Evolutionary conservation across 2,113 vertebrate species (phyloP), one percentile per base, ranked within the genome.

Genomic region (Calyptomena viridis): DNA sequence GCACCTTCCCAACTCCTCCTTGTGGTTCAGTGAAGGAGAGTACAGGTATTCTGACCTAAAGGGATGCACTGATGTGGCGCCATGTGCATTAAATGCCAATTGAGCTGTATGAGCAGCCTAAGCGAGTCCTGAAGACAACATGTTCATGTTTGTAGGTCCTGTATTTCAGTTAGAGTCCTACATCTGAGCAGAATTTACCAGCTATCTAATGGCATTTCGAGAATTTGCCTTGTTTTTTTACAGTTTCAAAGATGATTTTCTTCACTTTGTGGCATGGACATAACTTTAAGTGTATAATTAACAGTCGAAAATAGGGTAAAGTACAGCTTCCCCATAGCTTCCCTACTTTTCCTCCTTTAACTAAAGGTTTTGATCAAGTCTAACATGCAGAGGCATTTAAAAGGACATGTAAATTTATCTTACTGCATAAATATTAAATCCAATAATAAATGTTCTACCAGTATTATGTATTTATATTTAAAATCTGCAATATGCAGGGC

Each of bases 341-440:
- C 23, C 20, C 1, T 37, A 50, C 18, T 35, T 91, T 73, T 76
- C 16, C 31, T 91, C 8, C 23, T 83, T 86, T 59, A 49, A 50
- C 58, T 59, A 56, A 25, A 67, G 16, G 3, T 78, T 94, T 55
- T 60, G 37, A 82, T 47, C 16, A 83, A 42, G 28, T 49, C 44
- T 64, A 63, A 64, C 81, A 56, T 28, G 27, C 9, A 85, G 74
- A 71, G 80, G 1, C 16, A 52, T 78, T 92, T 78, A 37, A 84
- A 94, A 67, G 23, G 56, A 71, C 27, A 37, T 16, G 7, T 35
- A 88, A 66, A 80, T 95, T 77, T 95, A 63, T 93, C 46, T 74
- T 40, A 35, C 46, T 90, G n/a, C 42, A 73, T 93, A 90, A 95
- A 93, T 87, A 83, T 62, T 87, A 85, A 68, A 91, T 83, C 40